Evolutionary conservation across 2,113 vertebrate species (phyloP).

Genomic region (Lepus europaeus): DNA sequence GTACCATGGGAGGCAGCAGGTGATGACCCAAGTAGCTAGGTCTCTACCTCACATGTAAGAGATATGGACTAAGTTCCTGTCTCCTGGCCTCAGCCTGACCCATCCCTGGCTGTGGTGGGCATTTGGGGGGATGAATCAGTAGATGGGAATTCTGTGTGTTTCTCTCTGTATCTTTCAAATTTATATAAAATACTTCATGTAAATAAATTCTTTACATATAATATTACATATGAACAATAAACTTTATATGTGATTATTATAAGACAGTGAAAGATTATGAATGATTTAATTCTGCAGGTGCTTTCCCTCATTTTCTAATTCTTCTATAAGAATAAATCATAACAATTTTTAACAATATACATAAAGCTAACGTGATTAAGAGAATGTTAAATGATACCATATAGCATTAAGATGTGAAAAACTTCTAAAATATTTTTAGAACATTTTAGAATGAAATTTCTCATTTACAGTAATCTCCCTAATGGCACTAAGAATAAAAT

Average conservation of each 20-base stretch:
- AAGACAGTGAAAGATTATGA: background rate
- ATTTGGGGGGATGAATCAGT: no score
- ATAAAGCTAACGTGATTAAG: conserved; percentile 56
- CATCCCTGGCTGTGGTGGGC: no score
- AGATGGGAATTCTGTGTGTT: no score
- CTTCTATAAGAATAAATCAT: conserved; percentile 35
- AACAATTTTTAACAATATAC: conserved; percentile 3
- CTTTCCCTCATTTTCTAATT: conserved; percentile 5
- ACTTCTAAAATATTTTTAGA: conserved; percentile 58
- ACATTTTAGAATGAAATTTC: conserved; percentile 78
- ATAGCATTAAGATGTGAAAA: conserved; percentile 51
- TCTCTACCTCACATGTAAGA: no score
- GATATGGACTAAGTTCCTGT: no score
- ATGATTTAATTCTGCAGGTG: background rate
- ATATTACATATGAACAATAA: no score
- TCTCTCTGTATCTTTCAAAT: no score
- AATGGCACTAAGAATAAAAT: conserved; percentile 76
- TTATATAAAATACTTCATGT: no score
- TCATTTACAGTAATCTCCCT: conserved; percentile 79
- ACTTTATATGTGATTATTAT: background rate
- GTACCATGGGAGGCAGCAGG: no score
- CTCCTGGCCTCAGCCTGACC: no score
- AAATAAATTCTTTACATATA: background rate
- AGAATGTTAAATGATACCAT: conserved; percentile 64
- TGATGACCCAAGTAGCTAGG: no score